phyloP scores from a whole-genome alignment of 2,113 vertebrate genomes.

The Chinchilla lanigera region DNA sequence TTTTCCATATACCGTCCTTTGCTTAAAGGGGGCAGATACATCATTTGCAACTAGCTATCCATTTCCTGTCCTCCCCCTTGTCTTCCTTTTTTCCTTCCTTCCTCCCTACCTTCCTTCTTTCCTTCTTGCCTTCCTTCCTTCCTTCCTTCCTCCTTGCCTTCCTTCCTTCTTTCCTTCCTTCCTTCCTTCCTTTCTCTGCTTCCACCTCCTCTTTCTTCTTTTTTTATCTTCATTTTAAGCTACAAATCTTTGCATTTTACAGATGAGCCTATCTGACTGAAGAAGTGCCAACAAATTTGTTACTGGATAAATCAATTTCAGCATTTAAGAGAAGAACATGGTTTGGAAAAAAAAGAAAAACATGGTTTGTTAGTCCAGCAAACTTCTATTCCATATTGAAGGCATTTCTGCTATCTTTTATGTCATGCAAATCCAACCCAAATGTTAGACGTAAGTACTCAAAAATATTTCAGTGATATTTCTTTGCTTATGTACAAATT shows the following conservation, averaged over 20 bases:
- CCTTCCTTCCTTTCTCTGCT: no score
- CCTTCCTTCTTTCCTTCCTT: neutral
- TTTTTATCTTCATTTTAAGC: neutral
- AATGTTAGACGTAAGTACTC: neutral
- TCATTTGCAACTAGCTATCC: no score
- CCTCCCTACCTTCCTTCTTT: no score
- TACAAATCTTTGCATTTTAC: neutral
- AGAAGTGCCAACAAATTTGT: neutral
- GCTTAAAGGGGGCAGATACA: neutral
- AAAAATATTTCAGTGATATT: constrained; percentile 19
- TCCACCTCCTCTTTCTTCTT: neutral
- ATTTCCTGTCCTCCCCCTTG: neutral
- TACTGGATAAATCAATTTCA: neutral
- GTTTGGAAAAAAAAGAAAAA: neutral
- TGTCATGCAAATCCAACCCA: neutral
- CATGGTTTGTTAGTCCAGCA: neutral
- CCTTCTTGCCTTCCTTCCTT: neutral
- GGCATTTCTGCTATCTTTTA: neutral
- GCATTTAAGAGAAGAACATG: neutral
- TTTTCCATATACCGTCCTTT: neutral
- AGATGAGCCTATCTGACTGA: neutral
- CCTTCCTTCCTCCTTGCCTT: no score
- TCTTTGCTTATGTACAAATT: constrained; percentile 7
- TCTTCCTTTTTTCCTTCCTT: no score
- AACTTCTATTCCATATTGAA: neutral